A percentile compares a stretch with the other conserved stretches of the same genome.
phyloP scores from a whole-genome alignment of 2,113 vertebrate genomes.

The Maccullochella peelii region DNA sequence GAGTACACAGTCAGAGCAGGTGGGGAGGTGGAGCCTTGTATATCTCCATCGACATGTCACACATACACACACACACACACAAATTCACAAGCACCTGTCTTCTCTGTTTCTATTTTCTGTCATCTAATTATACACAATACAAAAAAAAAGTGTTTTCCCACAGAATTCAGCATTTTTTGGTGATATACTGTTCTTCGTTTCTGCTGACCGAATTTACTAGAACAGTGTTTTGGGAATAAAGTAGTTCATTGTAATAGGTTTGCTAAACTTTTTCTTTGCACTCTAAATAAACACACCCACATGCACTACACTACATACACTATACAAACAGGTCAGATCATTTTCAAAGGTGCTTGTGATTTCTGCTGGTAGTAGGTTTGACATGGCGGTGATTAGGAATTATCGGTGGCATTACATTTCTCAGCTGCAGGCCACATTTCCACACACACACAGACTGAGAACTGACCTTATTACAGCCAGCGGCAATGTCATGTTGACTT shows the following conservation, averaged over 20 bases:
- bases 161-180: constrained; percentile 13
- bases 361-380: constrained; percentile 10
- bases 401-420: constrained; percentile 10
- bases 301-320: background rate
- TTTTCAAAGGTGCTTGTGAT: background rate
- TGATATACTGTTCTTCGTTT: background rate
- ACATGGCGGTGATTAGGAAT: constrained; percentile 19
- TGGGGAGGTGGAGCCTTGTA: constrained; percentile 58
- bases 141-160: background rate
- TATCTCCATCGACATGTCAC: constrained; percentile 38
- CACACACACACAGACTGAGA: constrained; percentile 18
- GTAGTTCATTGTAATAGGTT: constrained; percentile 25
- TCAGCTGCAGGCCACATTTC: constrained; percentile 30
- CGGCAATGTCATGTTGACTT: constrained; percentile 41
- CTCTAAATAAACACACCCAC: constrained; percentile 22
- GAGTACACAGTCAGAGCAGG: constrained; percentile 55
- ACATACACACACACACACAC: background rate
- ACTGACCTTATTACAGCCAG: constrained; percentile 58
- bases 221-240: constrained; percentile 31
- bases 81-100: constrained; percentile 26
- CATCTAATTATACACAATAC: constrained; percentile 2
- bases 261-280: background rate
- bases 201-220: background rate
- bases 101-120: constrained; percentile 3
- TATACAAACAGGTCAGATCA: background rate